phyloP scores from a whole-genome alignment of 2,888 invertebrate genomes.

The Epicampocera succincta region DNA sequence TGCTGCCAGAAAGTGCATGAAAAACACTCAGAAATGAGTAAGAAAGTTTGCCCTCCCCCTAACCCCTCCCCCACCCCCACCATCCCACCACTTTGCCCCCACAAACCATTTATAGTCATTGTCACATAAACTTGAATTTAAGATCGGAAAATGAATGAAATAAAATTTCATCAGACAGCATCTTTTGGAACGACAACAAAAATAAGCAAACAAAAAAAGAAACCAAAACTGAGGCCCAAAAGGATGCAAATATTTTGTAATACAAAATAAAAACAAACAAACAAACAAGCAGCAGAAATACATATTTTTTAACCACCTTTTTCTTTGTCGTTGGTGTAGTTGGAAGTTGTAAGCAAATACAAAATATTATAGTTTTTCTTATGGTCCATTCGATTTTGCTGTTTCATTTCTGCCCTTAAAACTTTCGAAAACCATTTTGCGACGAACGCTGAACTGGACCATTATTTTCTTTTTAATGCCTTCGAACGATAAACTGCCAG shows the following conservation, averaged over 20 bases:
- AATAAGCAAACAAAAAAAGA: not conserved
- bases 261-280: no score
- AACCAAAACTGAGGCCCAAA: conserved; percentile 34
- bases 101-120: conserved; percentile 51
- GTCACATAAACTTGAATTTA: conserved; percentile 46
- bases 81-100: no score
- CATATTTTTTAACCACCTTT: no score
- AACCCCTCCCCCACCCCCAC: no score
- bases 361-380: no score
- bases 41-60: not conserved
- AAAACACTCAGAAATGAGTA: not conserved
- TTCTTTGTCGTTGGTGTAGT: no score
- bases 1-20: conserved; percentile 17
- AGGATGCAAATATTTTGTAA: conserved; percentile 55
- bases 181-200: not conserved
- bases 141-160: not conserved
- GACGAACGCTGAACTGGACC: no score
- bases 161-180: not conserved
- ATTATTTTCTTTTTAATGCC: not conserved
- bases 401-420: no score
- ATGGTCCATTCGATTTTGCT: no score
- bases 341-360: no score
- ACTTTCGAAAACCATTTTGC: not conserved
- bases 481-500: conserved; percentile 10
- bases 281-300: not conserved